Base-by-base conservation (phyloP, 2,888 invertebrate genomes). In the Hesperia comma region DNA sequence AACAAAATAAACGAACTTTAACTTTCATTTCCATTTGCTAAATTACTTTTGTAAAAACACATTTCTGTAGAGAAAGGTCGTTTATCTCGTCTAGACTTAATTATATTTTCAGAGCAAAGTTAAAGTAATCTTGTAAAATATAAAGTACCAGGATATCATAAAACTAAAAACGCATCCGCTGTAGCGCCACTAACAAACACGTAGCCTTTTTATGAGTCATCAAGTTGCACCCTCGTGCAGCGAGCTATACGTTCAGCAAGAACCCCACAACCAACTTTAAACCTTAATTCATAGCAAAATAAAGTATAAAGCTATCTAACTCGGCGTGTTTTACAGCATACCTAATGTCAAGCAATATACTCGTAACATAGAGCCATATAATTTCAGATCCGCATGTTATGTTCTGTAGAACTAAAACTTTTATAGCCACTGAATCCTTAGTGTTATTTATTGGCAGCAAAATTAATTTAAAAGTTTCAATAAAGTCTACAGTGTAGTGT, bases 151-250 rank as follows among this genome's bases (percentile, higher is more conserved):
- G 10, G 46, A 14, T 46, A 60, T 37, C 60, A 60, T 66, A 58
- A 68, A 60, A 60, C 56, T 46, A 61, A 55, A 57, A 41, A 43
- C 32, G 21, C 49, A 61, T 55, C 55, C 49, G 62, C 32, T 57
- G 58, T 37, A 46, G 19, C 51, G 51, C 55, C 43, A 51, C 53
- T 53, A 61, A 41, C 49, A 41, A 63, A 60, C 58, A 63, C 61
- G 49, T 58, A 61, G 63, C 46, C 58, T 32, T 37, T 70, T 69
- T 69, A 69, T 68, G 69, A 68, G 58, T 69, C 70, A 70, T 70
- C 41, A 67, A 68, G 54, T 68, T 68, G 68, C 68, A 63, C 40
- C 49, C 54, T 54, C 58, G 21, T 68, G 68, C 67, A 67, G 40
- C 26, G 37, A 58, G 17, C 40, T 37, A n/a, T 61, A 67, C 66